Conservation (phyloP, 2,797 vertebrate genomes). For the Epinephelus coioides region DNA sequence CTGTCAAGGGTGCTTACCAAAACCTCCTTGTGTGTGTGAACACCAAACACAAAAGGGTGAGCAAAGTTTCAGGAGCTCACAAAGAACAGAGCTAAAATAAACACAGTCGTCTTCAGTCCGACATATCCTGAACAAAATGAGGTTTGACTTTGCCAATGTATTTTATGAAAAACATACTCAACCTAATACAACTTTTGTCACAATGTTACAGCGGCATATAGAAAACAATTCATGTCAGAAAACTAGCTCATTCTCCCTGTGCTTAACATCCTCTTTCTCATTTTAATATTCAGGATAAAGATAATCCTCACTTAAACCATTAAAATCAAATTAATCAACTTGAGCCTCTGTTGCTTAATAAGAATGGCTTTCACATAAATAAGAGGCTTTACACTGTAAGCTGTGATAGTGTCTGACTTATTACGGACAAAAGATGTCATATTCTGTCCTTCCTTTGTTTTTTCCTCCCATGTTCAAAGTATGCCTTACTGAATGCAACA, state of each 20-base stretch:
- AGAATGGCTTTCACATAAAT: background rate
- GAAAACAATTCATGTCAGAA: background rate
- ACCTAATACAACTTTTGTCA: background rate
- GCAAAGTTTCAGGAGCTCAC: background rate
- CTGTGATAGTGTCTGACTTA: background rate
- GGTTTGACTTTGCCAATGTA: background rate
- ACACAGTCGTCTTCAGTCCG: background rate
- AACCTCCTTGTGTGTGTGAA: background rate
- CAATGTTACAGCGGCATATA: background rate
- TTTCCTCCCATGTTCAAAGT: background rate
- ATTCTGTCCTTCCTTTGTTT: background rate
- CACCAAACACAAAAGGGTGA: conserved; percentile 4
- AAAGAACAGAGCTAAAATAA: conserved; percentile 5
- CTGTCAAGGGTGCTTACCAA: background rate
- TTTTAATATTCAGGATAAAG: background rate
- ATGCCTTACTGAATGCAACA: background rate
- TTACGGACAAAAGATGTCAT: background rate
- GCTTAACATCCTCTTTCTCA: conserved; percentile 1
- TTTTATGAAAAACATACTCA: background rate
- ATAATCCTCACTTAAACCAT: background rate
- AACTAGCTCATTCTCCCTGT: background rate
- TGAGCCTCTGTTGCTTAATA: background rate
- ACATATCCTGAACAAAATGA: background rate
- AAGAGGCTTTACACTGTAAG: background rate
- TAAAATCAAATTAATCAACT: background rate